Evolutionary conservation across 1,140 invertebrate species (phyloP), one percentile per base, ranked within the genome.

Genomic region (Oppia nitens): DNA sequence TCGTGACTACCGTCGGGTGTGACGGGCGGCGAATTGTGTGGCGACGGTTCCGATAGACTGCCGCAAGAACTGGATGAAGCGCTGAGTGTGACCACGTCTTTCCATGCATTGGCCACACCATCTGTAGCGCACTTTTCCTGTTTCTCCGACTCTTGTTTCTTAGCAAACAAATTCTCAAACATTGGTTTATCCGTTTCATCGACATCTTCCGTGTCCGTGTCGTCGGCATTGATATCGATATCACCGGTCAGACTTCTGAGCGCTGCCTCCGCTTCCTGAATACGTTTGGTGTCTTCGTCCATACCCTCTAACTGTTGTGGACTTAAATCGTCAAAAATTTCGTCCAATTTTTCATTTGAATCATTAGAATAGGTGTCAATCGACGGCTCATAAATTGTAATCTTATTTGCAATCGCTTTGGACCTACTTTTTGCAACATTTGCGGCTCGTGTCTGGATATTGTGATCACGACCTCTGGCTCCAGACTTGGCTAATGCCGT

Each of bases 111-210:
- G 20, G 60, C 60, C n/a, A 64, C 66, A 17, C 60, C 57, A 12
- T 64, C 62, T 14, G 54, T 52, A 11, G 60, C 23, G n/a, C 60
- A 53, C 23, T 27, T 24, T 27, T 40, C 26, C 20, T 50, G 23
- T 2, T 60, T 59, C 26, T 60, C 61, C 9, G 40, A 29, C 0
- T 60, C 51, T n/a, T n/a, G n/a, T 23, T 85, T 87, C 65, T 87
- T 85, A 64, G 85, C 83, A 64, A 87, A 88, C 0, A 87, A 72
- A 69, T 87, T 87, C 65, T 87, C 85, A 64, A 87, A 87, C 32
- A 79, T 78, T 1, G 84, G 83, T 53, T 79, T 79, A 60, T 85
- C 83, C 57, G 85, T 83, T 25, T 77, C 77, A 14, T 77, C 76
- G 2, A 6, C 2, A 21, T 17, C 24, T 14, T 56, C 49, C 12